Percentiles rank a stretch among this genome's conserved stretches.
Conservation (phyloP, 2,797 vertebrate genomes). For the Pangasius krempfi region DNA sequence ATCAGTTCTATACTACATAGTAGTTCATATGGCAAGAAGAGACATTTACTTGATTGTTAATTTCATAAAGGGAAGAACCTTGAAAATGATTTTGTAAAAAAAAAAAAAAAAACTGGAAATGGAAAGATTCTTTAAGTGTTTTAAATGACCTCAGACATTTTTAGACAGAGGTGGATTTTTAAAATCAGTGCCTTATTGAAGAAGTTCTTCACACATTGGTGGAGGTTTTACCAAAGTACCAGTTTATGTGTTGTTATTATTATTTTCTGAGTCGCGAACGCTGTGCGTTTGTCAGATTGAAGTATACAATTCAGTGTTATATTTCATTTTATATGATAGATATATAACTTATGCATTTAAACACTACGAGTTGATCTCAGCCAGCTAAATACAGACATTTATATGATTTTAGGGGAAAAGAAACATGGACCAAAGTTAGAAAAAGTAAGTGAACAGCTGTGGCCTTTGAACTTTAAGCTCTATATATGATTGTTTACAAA, state of each 20-base stretch:
- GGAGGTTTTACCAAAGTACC: slow-evolving; percentile 59
- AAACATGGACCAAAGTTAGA: slow-evolving; percentile 62
- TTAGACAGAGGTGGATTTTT: slow-evolving; percentile 73
- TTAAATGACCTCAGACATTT: slow-evolving; percentile 74
- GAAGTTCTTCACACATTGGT: slow-evolving; percentile 52
- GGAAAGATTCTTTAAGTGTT: slow-evolving; percentile 43
- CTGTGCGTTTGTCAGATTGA: slow-evolving; percentile 92
- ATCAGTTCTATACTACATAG: slow-evolving; percentile 62
- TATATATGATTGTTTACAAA: slow-evolving; percentile 87
- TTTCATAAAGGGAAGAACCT: slow-evolving; percentile 55
- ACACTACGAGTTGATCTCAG: slow-evolving; percentile 96
- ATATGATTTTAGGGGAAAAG: slow-evolving; percentile 43
- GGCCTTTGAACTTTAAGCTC: slow-evolving; percentile 85
- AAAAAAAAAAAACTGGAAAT: slow-evolving; percentile 88
- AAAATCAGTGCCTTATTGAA: slow-evolving; percentile 59
- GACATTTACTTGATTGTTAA: slow-evolving; percentile 53
- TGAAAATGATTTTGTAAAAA: slow-evolving; percentile 62
- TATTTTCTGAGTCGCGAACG: slow-evolving; percentile 84
- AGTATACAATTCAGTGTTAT: slow-evolving; percentile 83
- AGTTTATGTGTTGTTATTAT: slow-evolving; percentile 56
- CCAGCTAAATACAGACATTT: slow-evolving; percentile 81
- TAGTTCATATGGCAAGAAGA: slow-evolving; percentile 54
- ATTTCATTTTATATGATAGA: slow-evolving; percentile 87
- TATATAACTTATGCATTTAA: slow-evolving; percentile 97
- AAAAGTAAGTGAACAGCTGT: slow-evolving; percentile 78